Evolutionary conservation across 1,140 invertebrate genomes (phyloP).

Genomic region (Magallana angulata): DNA sequence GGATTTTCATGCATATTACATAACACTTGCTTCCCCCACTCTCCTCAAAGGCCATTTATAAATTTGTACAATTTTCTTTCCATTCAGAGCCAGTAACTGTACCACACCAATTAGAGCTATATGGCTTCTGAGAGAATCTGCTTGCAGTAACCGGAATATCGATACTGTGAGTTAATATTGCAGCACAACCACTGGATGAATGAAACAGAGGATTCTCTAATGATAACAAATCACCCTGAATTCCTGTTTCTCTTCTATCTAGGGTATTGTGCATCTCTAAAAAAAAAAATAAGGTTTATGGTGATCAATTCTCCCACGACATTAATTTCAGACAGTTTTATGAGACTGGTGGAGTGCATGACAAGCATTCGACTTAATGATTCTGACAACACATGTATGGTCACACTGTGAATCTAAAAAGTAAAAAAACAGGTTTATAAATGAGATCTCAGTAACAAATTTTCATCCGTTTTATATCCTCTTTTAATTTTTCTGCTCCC

Average conservation of each 20-base stretch:
- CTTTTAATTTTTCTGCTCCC: too few relatives aligned
- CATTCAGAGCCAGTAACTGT: not conserved
- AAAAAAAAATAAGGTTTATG: not conserved
- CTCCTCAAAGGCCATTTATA: not conserved
- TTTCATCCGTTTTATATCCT: too few relatives aligned
- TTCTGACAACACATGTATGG: too few relatives aligned
- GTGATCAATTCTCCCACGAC: too few relatives aligned
- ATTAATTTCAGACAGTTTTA: not conserved
- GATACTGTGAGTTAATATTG: not conserved
- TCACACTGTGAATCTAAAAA: too few relatives aligned
- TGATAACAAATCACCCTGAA: too few relatives aligned
- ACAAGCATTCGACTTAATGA: not conserved
- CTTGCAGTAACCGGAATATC: not conserved
- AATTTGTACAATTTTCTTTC: not conserved
- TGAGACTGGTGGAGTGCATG: not conserved
- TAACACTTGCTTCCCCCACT: not conserved
- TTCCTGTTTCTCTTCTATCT: not conserved
- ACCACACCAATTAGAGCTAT: not conserved
- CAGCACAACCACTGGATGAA: not conserved
- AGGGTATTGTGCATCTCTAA: slow-evolving; percentile 3
- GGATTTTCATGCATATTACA: not conserved
- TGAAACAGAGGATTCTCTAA: not conserved
- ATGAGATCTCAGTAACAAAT: too few relatives aligned
- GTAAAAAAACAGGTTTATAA: too few relatives aligned
- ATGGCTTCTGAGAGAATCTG: not conserved